Percentiles rank a stretch among this genome's conserved stretches.
Evolutionary conservation across 2,113 vertebrate genomes (phyloP).

Genomic region (Centropus unirufus): DNA sequence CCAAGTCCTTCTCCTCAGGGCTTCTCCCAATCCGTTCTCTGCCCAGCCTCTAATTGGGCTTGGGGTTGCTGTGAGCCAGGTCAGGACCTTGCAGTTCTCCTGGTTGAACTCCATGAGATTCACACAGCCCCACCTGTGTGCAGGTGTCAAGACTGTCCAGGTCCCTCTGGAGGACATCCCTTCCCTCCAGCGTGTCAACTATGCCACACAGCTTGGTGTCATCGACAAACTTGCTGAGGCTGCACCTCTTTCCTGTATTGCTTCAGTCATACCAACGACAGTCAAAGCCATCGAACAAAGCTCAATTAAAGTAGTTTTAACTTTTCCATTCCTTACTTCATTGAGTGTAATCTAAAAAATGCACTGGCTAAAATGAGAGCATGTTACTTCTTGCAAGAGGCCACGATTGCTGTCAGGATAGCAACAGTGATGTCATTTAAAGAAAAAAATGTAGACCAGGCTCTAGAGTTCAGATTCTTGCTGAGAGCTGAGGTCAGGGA

Average conservation of each 20-base stretch:
- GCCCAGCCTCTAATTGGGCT: too few relatives aligned
- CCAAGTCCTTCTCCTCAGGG: too few relatives aligned
- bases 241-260: background rate
- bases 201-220: too few relatives aligned
- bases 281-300: background rate
- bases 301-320: background rate
- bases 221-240: too few relatives aligned
- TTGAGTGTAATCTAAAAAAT: background rate
- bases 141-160: too few relatives aligned
- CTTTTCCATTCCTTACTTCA: background rate
- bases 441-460: background rate
- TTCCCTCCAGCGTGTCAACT: too few relatives aligned
- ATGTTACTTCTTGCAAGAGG: background rate
- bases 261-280: background rate
- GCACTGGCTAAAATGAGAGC: background rate
- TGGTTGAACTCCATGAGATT: too few relatives aligned
- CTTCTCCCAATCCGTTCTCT: too few relatives aligned
- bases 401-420: background rate
- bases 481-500: background rate
- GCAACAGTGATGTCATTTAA: background rate
- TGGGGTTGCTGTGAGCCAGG: too few relatives aligned
- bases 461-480: background rate
- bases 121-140: too few relatives aligned
- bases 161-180: too few relatives aligned
- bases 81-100: too few relatives aligned